phyloP scores from a whole-genome alignment of 1,140 invertebrate species.

The Heliconius hewitsoni region DNA sequence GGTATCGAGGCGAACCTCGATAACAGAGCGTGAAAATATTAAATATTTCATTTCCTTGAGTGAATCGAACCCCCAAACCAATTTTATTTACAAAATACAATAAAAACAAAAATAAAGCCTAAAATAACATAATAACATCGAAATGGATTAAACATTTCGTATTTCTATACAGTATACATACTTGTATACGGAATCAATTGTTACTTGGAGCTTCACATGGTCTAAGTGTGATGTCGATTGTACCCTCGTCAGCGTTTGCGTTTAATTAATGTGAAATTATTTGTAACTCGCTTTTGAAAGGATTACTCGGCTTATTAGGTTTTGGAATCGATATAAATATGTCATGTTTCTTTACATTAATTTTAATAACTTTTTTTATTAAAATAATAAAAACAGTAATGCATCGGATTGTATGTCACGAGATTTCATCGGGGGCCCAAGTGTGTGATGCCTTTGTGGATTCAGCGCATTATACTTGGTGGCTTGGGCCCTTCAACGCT shows the following conservation, averaged over 20 bases:
- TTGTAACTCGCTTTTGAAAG: slow-evolving; percentile 3
- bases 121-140: neutral
- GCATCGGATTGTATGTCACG: no score
- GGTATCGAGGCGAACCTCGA: no score
- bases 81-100: neutral
- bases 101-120: neutral
- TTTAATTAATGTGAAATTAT: slow-evolving; percentile 9
- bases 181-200: neutral
- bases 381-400: no score
- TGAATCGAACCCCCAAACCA: no score
- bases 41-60: no score
- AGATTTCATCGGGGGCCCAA: no score
- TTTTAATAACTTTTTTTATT: neutral
- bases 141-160: neutral
- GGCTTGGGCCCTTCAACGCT: no score
- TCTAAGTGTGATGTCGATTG: slow-evolving; percentile 7
- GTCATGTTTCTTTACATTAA: neutral
- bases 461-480: no score
- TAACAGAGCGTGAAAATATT: no score
- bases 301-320: slow-evolving; percentile 1
- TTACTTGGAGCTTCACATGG: slow-evolving; percentile 5
- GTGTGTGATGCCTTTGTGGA: no score
- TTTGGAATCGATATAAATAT: neutral
- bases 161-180: neutral
- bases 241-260: slow-evolving; percentile 13